phyloP scores from a whole-genome alignment of 2,888 invertebrate species.

The Seira ritae region DNA sequence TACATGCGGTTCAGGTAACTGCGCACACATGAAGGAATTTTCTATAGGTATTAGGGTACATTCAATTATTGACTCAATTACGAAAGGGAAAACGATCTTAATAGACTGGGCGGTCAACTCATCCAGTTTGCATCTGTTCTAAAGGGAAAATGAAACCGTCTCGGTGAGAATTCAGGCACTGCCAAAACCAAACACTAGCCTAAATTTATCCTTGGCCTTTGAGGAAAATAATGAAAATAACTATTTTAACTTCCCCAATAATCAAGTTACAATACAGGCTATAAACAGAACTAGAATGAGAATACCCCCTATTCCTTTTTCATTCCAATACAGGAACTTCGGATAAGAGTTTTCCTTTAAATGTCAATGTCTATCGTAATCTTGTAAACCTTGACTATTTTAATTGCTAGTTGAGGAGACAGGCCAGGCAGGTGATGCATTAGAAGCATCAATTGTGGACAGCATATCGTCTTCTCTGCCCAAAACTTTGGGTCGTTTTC shows the following conservation, averaged over 20 bases:
- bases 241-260: too few relatives aligned
- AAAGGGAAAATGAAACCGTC: too few relatives aligned
- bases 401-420: constrained; percentile 70
- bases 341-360: too few relatives aligned
- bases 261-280: background rate
- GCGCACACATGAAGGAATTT: too few relatives aligned
- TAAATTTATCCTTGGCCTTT: background rate
- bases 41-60: too few relatives aligned
- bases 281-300: background rate
- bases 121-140: too few relatives aligned
- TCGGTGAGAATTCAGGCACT: too few relatives aligned
- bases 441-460: constrained; percentile 65
- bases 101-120: too few relatives aligned
- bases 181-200: background rate
- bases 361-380: too few relatives aligned
- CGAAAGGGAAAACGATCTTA: background rate
- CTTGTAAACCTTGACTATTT: constrained; percentile 18
- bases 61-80: background rate
- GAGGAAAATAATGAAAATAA: background rate
- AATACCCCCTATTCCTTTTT: too few relatives aligned
- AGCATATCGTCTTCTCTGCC: constrained; percentile 70
- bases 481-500: constrained; percentile 79
- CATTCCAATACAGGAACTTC: too few relatives aligned
- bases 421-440: constrained; percentile 59
- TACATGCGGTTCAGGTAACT: too few relatives aligned